Percentiles rank a stretch among this genome's conserved stretches.
Evolutionary conservation across 1,140 invertebrate species (phyloP).

Genomic region (Aphelinus certus): DNA sequence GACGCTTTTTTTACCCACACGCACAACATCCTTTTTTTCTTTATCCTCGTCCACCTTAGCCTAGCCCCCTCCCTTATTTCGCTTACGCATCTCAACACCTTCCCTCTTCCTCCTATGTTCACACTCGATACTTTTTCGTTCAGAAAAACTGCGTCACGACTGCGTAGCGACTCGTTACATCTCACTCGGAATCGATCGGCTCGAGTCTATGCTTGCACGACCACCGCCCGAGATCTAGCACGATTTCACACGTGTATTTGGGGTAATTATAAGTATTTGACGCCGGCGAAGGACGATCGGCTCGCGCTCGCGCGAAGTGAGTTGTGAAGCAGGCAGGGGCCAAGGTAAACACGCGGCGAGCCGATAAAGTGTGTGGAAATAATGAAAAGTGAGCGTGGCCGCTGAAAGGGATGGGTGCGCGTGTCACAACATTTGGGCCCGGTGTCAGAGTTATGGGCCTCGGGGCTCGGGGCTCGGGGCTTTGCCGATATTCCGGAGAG

Average conservation of each 20-base stretch:
- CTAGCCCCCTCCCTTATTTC: conserved; percentile 24
- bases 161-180: background rate
- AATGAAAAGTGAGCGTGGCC: too few relatives aligned
- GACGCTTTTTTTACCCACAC: background rate
- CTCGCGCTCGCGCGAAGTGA: too few relatives aligned
- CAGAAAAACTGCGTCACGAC: background rate
- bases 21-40: background rate
- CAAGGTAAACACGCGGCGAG: too few relatives aligned
- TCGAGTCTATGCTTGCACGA: too few relatives aligned
- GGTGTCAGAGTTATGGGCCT: conserved; percentile 51
- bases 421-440: conserved; percentile 57
- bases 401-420: background rate
- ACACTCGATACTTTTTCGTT: conserved; percentile 19
- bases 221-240: too few relatives aligned
- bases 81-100: background rate
- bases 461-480: conserved; percentile 24
- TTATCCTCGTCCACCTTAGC: conserved; percentile 17
- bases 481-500: conserved; percentile 40
- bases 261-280: too few relatives aligned
- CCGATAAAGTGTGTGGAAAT: too few relatives aligned
- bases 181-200: background rate
- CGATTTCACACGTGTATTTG: too few relatives aligned
- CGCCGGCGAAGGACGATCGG: too few relatives aligned
- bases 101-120: conserved; percentile 8
- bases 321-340: too few relatives aligned